A percentile compares a stretch with the other conserved stretches of the same genome.
Evolutionary conservation across 2,888 invertebrate species (phyloP).

Genomic region (Drosophila paracracens): DNA sequence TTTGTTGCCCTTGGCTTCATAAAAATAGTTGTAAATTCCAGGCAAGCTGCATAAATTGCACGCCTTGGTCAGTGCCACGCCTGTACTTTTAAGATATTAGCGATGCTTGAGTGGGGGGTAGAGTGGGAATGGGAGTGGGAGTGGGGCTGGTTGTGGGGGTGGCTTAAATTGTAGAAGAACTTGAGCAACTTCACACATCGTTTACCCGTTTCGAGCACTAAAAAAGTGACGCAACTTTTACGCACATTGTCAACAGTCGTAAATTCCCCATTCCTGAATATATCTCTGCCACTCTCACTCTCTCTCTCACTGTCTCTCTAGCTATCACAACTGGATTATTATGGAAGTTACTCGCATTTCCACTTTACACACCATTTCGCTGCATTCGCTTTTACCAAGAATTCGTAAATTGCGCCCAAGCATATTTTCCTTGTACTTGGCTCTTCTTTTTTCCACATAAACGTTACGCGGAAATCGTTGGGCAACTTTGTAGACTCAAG

Average conservation of each 20-base stretch:
- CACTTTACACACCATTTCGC: slow-evolving; percentile 8
- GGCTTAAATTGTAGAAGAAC: slow-evolving; percentile 9
- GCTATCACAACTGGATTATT: slow-evolving; percentile 59
- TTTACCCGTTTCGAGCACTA: slow-evolving; percentile 48
- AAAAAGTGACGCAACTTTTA: slow-evolving; percentile 75
- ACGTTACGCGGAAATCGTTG: slow-evolving; percentile 5
- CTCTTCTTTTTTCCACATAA: neutral
- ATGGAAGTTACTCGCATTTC: slow-evolving; percentile 36
- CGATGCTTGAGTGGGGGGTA: neutral
- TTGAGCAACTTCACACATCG: slow-evolving; percentile 70
- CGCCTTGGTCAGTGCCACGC: slow-evolving; percentile 17
- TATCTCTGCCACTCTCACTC: neutral
- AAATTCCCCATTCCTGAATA: slow-evolving; percentile 44
- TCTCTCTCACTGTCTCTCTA: neutral
- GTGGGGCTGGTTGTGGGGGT: neutral
- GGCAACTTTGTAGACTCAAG: neutral
- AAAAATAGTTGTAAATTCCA: slow-evolving; percentile 78
- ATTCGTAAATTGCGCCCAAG: slow-evolving; percentile 6
- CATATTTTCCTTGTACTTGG: neutral
- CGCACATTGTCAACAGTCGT: slow-evolving; percentile 77
- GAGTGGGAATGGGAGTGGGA: too few species aligned
- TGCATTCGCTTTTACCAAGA: slow-evolving; percentile 20
- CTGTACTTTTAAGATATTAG: neutral
- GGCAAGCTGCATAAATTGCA: slow-evolving; percentile 73
- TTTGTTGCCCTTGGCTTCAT: slow-evolving; percentile 70